Evolutionary conservation across 2,113 vertebrate genomes (phyloP).

Genomic region (Hypanus sabinus): DNA sequence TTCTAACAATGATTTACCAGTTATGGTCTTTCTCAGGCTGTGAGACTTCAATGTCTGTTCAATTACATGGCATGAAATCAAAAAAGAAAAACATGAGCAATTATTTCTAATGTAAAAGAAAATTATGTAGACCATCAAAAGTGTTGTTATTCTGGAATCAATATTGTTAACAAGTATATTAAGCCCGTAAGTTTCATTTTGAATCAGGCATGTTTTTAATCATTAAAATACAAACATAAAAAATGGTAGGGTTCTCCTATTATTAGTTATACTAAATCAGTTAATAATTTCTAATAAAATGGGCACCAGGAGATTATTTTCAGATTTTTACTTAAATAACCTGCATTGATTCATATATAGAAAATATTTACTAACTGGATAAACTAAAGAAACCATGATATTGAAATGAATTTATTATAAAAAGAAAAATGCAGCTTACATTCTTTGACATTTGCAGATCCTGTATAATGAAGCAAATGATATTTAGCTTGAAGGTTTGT

Average conservation of each 20-base stretch:
- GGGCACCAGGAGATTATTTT: background rate
- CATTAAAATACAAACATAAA: background rate
- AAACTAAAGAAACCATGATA: background rate
- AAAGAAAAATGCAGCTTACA: background rate
- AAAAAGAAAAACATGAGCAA: background rate
- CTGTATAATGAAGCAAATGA: conserved; percentile 26
- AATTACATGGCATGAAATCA: conserved; percentile 14
- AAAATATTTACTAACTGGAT: conserved; percentile 30
- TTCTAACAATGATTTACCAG: background rate
- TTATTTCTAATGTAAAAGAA: background rate
- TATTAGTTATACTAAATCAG: background rate
- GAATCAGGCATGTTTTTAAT: background rate
- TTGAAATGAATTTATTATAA: conserved; percentile 23
- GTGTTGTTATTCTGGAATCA: background rate
- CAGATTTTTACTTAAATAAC: background rate
- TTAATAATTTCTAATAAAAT: conserved; percentile 26
- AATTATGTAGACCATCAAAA: background rate
- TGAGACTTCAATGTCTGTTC: background rate
- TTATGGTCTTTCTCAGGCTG: background rate
- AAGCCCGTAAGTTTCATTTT: background rate
- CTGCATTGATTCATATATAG: background rate
- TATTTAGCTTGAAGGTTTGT: conserved; percentile 35
- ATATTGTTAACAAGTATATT: background rate
- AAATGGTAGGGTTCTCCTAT: background rate
- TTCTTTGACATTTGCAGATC: conserved; percentile 25